Evolutionary conservation across 2,888 invertebrate species (phyloP).

Genomic region (Agonopterix alstromeriana): DNA sequence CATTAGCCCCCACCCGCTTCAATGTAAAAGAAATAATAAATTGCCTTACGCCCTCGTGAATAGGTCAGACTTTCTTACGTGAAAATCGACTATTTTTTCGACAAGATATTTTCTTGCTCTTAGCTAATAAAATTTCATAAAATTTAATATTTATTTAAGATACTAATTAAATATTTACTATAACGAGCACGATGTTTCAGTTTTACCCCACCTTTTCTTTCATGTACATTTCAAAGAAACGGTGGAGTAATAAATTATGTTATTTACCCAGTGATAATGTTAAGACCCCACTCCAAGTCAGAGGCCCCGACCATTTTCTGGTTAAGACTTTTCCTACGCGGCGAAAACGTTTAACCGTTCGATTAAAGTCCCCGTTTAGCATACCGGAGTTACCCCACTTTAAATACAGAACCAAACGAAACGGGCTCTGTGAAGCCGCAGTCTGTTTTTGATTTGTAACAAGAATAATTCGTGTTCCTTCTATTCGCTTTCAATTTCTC

Average conservation of each 20-base stretch:
- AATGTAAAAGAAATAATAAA: not conserved
- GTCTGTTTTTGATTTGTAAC: conserved; percentile 11
- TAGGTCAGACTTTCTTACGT: too few relatives aligned
- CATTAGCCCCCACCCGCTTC: not conserved
- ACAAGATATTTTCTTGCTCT: not conserved
- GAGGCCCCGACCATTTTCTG: conserved; percentile 19
- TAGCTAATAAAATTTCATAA: too few relatives aligned
- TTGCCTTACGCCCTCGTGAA: not conserved
- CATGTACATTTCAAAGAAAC: too few relatives aligned
- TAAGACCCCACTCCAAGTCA: conserved; percentile 6
- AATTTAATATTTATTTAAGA: too few relatives aligned
- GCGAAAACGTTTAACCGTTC: conserved; percentile 32
- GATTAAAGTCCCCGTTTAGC: conserved; percentile 30
- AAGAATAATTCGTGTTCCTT: too few relatives aligned
- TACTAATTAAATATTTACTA: too few relatives aligned
- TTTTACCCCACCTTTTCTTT: too few relatives aligned
- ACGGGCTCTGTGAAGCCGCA: conserved; percentile 16
- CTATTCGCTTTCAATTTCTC: too few relatives aligned
- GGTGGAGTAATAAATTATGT: not conserved
- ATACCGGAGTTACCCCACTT: conserved; percentile 21
- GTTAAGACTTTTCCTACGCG: conserved; percentile 20
- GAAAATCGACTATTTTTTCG: not conserved
- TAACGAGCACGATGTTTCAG: too few relatives aligned
- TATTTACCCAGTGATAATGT: conserved; percentile 2
- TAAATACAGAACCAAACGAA: conserved; percentile 25